phyloP scores from a whole-genome alignment of 1,140 invertebrate species.

The Sarcophaga peregrina region DNA sequence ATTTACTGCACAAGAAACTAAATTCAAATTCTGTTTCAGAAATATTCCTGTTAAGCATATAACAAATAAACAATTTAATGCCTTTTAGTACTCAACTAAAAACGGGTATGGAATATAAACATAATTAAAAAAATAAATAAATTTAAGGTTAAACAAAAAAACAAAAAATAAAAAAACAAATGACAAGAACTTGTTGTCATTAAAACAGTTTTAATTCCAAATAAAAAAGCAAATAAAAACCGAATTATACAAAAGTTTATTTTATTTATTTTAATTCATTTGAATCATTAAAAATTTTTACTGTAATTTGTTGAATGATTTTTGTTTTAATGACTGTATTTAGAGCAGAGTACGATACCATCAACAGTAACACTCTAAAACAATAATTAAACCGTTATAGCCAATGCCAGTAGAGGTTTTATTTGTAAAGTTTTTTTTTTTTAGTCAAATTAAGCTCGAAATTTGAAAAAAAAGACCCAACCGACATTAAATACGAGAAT shows the following conservation, averaged over 20 bases:
- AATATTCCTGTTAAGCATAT: too few relatives aligned
- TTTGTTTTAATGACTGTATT: neutral
- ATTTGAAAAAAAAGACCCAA: neutral
- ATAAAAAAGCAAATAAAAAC: neutral
- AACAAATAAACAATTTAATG: too few relatives aligned
- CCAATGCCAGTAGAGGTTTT: too few relatives aligned
- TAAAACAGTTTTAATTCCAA: neutral
- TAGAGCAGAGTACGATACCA: neutral
- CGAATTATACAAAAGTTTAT: neutral
- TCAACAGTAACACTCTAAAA: too few relatives aligned
- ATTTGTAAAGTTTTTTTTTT: neutral
- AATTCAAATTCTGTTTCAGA: too few relatives aligned
- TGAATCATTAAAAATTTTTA: neutral
- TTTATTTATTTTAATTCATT: neutral
- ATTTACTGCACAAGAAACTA: too few relatives aligned
- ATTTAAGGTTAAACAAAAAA: neutral
- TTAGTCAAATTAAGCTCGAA: constrained; percentile 4
- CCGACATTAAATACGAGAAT: neutral
- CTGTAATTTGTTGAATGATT: constrained; percentile 2
- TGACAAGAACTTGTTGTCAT: neutral
- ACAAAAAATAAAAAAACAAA: too few relatives aligned
- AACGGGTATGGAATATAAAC: too few relatives aligned
- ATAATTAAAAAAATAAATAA: too few relatives aligned
- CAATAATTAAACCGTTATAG: too few relatives aligned
- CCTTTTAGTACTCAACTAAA: too few relatives aligned